These are phyloP conservation scores for Dexiosoma caninum DNA, from an alignment of 2,888 invertebrate species.

Conservation along the genomic window DNA sequence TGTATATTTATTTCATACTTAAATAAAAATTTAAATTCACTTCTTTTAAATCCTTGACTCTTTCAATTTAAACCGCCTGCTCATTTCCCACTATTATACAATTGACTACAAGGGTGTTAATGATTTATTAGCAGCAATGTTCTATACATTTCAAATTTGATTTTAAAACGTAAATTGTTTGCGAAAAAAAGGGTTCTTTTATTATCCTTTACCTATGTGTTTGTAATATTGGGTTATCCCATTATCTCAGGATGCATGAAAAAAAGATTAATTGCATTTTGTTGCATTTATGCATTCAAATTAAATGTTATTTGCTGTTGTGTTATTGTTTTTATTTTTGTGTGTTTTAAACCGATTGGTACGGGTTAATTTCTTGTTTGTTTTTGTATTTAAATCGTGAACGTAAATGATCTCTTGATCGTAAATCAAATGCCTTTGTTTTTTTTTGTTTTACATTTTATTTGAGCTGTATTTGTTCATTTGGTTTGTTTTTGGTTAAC, in stretches of 20 bases:
- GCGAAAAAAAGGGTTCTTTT: conserved; percentile 3
- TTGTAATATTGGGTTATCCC: not conserved
- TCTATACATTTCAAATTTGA: conserved; percentile 11
- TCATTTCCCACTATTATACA: not conserved
- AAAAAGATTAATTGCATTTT: conserved; percentile 58
- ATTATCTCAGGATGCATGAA: conserved; percentile 10
- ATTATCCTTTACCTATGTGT: not conserved
- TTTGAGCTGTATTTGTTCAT: conserved; percentile 19
- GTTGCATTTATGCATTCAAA: conserved; percentile 11
- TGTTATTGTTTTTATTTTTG: conserved; percentile 12
- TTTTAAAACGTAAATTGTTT: not conserved
- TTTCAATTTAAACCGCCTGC: conserved; percentile 35
- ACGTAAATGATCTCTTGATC: conserved; percentile 17
- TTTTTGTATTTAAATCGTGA: not conserved
- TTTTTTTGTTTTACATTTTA: not conserved
- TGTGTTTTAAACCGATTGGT: not conserved
- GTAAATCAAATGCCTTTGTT: conserved; percentile 54
- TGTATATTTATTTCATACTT: too few relatives aligned
- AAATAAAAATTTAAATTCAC: too few relatives aligned
- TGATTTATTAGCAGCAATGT: conserved; percentile 50
- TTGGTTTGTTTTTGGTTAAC: conserved; percentile 49
- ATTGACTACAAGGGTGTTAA: conserved; percentile 47
- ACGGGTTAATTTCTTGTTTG: conserved; percentile 42
- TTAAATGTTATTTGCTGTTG: conserved; percentile 10
- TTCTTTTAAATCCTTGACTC: not conserved